Percentiles rank a stretch among this genome's conserved stretches.
These are phyloP conservation scores for Aldabrachelys gigantea DNA, from an alignment of 2,113 vertebrate genomes.

Conservation along the genomic window DNA sequence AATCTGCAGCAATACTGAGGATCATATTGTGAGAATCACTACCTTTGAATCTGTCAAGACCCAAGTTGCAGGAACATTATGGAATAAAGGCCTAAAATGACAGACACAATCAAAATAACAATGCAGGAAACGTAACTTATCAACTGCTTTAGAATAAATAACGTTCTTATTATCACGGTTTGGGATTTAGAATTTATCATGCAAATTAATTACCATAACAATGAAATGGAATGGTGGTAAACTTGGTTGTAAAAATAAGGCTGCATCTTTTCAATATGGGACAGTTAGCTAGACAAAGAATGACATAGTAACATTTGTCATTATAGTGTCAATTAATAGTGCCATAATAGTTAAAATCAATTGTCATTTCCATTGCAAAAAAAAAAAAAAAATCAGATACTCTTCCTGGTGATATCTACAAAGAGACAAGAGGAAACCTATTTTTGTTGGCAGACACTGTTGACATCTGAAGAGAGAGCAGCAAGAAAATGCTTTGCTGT, in stretches of 20 bases:
- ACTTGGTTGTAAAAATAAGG: background rate
- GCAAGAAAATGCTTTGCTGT: background rate
- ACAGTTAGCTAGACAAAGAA: background rate
- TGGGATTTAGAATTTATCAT: background rate
- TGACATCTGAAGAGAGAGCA: background rate
- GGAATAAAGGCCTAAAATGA: background rate
- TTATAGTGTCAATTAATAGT: background rate
- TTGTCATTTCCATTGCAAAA: background rate
- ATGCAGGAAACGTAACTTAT: background rate
- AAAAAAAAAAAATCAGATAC: background rate
- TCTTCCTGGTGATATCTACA: background rate
- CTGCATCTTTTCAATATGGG: background rate
- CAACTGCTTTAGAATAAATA: background rate
- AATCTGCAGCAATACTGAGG: background rate
- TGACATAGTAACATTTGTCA: background rate
- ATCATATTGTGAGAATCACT: background rate
- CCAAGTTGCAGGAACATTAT: background rate
- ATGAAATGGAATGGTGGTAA: background rate
- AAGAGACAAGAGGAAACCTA: background rate
- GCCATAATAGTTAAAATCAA: background rate
- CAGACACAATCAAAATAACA: constrained; percentile 7
- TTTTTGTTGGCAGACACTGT: background rate
- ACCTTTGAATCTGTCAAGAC: background rate
- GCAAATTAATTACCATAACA: background rate
- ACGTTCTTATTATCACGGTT: background rate